Conservation (phyloP, 2,797 vertebrate species). For the Lithobates sylvaticus region DNA sequence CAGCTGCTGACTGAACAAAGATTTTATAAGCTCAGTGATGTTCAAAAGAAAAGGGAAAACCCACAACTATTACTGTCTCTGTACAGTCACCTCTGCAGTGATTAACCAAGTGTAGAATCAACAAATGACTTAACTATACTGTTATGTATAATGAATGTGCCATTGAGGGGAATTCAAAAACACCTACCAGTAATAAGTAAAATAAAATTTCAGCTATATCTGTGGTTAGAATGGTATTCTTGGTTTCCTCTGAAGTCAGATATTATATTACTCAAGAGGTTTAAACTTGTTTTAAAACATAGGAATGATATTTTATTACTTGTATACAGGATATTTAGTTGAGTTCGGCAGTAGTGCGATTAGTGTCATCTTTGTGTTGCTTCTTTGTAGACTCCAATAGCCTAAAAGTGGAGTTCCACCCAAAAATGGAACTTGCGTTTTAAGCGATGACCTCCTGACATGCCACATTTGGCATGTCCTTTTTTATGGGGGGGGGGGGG, state of each 20-base stretch:
- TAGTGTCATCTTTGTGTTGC: slow-evolving; percentile 63
- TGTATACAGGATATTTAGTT: slow-evolving; percentile 61
- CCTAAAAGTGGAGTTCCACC: too few relatives aligned
- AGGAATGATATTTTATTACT: slow-evolving; percentile 63
- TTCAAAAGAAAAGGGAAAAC: background rate
- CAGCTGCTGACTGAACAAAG: background rate
- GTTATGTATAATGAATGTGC: slow-evolving; percentile 9
- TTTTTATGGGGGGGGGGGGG: too few relatives aligned
- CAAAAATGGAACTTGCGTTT: too few relatives aligned
- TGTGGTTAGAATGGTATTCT: slow-evolving; percentile 56
- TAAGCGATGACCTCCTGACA: too few relatives aligned
- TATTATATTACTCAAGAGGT: slow-evolving; percentile 46
- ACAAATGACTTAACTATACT: slow-evolving; percentile 4
- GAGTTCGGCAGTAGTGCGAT: slow-evolving; percentile 60
- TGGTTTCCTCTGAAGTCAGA: slow-evolving; percentile 33
- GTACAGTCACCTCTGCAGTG: background rate
- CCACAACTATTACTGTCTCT: background rate
- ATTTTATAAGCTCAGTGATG: background rate
- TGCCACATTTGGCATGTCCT: too few relatives aligned
- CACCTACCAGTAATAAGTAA: slow-evolving; percentile 19
- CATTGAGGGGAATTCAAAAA: slow-evolving; percentile 10
- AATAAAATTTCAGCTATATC: background rate
- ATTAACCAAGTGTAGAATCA: background rate
- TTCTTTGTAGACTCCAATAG: background rate
- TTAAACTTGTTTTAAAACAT: slow-evolving; percentile 43